phyloP scores from a whole-genome alignment of 2,113 vertebrate species.

The Hippotragus niger region DNA sequence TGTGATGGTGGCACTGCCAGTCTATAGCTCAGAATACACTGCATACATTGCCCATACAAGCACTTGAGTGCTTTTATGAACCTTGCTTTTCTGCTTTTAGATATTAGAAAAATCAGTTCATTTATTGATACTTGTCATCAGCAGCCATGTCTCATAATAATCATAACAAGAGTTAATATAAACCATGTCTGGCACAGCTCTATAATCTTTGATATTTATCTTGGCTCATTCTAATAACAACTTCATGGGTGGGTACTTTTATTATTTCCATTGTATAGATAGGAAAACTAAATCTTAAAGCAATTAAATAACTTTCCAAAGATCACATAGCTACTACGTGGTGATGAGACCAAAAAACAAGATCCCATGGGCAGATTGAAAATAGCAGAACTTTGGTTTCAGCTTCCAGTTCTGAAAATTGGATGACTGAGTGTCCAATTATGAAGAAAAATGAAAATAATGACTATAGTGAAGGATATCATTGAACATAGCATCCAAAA shows the following conservation, averaged over 20 bases:
- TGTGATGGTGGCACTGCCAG: neutral
- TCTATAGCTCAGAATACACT: accelerated
- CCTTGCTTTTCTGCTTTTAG: neutral
- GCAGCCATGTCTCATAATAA: neutral
- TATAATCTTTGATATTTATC: neutral
- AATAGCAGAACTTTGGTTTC: neutral
- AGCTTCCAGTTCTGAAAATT: neutral
- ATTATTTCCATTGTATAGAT: neutral
- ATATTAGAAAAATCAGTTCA: neutral
- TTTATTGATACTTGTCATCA: neutral
- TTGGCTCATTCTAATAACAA: neutral
- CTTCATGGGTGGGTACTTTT: neutral
- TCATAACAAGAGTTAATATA: neutral
- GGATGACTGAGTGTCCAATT: neutral
- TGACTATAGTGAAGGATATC: neutral
- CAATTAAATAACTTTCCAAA: neutral
- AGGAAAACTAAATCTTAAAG: neutral
- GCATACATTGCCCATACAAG: neutral
- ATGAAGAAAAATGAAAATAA: neutral
- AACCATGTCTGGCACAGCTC: neutral
- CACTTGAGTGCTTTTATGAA: neutral
- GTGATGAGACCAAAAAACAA: neutral
- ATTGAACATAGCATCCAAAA: neutral
- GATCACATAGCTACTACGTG: neutral
- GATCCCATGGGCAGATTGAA: neutral